Percentiles rank a stretch among this genome's conserved stretches.
Conservation (phyloP, 2,113 vertebrate species). For the Arothron firmamentum region DNA sequence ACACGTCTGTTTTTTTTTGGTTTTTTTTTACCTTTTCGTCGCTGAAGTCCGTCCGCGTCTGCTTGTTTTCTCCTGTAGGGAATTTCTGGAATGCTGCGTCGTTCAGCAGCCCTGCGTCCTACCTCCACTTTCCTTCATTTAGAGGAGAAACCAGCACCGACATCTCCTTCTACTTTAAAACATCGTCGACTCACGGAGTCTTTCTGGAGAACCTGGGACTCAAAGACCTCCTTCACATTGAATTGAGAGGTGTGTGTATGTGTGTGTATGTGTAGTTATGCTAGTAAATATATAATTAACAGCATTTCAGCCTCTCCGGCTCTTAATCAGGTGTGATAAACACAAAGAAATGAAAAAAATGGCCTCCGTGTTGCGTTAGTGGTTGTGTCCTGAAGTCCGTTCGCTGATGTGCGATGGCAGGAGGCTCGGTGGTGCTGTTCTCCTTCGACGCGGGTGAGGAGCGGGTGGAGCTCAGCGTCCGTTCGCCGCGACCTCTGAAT, state of each 20-base stretch:
- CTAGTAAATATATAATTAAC: not conserved
- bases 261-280: not conserved
- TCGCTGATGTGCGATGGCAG: slow-evolving; percentile 59
- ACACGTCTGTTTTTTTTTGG: not conserved
- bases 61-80: slow-evolving; percentile 63
- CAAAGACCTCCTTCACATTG: slow-evolving; percentile 86
- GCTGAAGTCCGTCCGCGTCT: not conserved
- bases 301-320: not conserved
- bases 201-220: slow-evolving; percentile 92
- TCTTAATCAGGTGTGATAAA: too few relatives aligned
- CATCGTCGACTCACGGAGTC: slow-evolving; percentile 83
- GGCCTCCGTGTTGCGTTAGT: too few relatives aligned
- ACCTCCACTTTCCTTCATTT: slow-evolving; percentile 89
- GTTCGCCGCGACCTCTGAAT: slow-evolving; percentile 78
- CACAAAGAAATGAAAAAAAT: too few relatives aligned
- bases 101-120: slow-evolving; percentile 87
- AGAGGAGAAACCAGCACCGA: slow-evolving; percentile 89
- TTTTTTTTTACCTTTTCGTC: not conserved
- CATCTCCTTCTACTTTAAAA: slow-evolving; percentile 98
- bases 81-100: slow-evolving; percentile 93
- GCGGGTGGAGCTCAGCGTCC: slow-evolving; percentile 81
- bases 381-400: too few relatives aligned
- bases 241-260: slow-evolving; percentile 81
- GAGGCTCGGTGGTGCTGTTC: slow-evolving; percentile 80
- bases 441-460: slow-evolving; percentile 90